These are phyloP conservation scores for Thaumetopoea pityocampa DNA, from an alignment of 1,140 invertebrate species.

Conservation along the genomic window DNA sequence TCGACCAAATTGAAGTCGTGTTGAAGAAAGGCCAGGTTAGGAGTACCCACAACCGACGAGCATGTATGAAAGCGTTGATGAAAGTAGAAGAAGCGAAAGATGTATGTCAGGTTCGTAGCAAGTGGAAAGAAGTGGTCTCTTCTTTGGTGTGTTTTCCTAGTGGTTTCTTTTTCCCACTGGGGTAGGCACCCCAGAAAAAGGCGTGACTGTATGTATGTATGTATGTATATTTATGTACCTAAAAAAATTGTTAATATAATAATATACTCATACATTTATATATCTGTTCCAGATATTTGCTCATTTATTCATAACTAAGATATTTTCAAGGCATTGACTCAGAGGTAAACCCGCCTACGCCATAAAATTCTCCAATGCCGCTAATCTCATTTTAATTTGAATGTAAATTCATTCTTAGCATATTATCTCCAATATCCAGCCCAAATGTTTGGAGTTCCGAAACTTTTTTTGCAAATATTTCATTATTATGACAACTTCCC, in stretches of 20 bases:
- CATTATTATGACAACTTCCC: slow-evolving; percentile 26
- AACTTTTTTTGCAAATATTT: slow-evolving; percentile 28
- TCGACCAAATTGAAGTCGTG: too few species aligned
- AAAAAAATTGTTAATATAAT: not conserved
- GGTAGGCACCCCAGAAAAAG: too few species aligned
- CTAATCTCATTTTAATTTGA: slow-evolving; percentile 34
- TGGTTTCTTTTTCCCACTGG: too few species aligned
- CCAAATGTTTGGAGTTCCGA: slow-evolving; percentile 23
- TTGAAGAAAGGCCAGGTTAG: too few species aligned
- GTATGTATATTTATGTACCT: too few species aligned
- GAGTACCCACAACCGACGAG: too few species aligned
- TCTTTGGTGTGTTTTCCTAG: too few species aligned
- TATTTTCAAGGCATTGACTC: slow-evolving; percentile 10
- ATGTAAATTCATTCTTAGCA: slow-evolving; percentile 32
- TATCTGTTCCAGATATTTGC: slow-evolving; percentile 6
- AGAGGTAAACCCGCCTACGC: slow-evolving; percentile 1
- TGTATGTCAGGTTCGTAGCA: too few species aligned
- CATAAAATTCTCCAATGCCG: slow-evolving; percentile 17
- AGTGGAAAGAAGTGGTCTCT: too few species aligned
- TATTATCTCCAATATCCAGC: slow-evolving; percentile 25
- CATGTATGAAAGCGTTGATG: too few species aligned
- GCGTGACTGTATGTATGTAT: too few species aligned
- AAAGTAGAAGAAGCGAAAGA: too few species aligned
- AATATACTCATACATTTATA: not conserved
- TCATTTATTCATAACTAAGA: slow-evolving; percentile 13